A percentile compares a stretch with the other conserved stretches of the same genome.
These are phyloP conservation scores for Bradypus variegatus DNA, from an alignment of 2,797 vertebrate species.

Conservation along the genomic window DNA sequence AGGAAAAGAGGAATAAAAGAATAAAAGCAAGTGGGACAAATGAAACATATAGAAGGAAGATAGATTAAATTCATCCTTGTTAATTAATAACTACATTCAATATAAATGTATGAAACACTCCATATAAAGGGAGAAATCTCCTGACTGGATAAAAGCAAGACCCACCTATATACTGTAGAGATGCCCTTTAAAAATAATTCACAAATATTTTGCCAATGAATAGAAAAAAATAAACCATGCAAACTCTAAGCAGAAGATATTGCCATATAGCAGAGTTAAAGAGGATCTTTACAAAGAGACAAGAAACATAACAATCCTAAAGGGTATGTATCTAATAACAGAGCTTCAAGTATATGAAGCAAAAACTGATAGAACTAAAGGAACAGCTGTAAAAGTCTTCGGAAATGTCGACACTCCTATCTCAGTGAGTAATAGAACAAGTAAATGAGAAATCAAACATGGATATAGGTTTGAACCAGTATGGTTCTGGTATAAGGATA, in stretches of 20 bases:
- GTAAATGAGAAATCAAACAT: neutral
- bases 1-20: too few relatives aligned
- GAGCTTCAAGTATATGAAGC: neutral
- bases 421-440: neutral
- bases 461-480: neutral
- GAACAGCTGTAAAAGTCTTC: neutral
- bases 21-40: neutral
- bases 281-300: neutral
- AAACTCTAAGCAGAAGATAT: neutral
- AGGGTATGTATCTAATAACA: neutral
- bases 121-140: neutral
- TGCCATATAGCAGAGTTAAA: neutral
- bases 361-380: neutral
- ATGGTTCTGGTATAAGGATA: neutral
- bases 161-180: neutral
- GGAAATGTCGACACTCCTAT: neutral
- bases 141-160: neutral
- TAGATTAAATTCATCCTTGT: neutral
- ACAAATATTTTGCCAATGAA: neutral
- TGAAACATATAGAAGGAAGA: neutral
- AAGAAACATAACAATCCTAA: neutral
- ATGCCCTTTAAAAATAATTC: neutral
- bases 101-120: neutral
- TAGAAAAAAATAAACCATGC: neutral
- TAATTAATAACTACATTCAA: neutral